phyloP scores from a whole-genome alignment of 2,888 invertebrate species.

The Blera fallax region DNA sequence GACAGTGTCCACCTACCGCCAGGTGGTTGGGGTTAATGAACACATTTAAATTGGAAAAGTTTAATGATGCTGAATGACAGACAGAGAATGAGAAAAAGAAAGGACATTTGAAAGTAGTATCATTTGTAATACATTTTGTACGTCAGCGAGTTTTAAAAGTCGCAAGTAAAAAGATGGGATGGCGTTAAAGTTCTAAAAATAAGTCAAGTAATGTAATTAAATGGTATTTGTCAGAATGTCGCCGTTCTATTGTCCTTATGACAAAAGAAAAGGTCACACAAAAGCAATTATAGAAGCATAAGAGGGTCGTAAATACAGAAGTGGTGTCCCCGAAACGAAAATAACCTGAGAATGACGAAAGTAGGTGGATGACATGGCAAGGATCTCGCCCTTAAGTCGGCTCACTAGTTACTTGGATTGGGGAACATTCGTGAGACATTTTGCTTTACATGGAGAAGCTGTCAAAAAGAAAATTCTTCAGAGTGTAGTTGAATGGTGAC shows the following conservation, averaged over 20 bases:
- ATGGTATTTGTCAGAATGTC: constrained; percentile 24
- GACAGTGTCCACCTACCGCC: constrained; percentile 5
- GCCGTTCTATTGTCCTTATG: constrained; percentile 7
- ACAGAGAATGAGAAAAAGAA: constrained; percentile 8
- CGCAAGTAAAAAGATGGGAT: neutral
- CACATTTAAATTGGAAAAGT: constrained; percentile 71
- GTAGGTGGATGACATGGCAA: neutral
- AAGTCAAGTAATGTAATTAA: constrained; percentile 27
- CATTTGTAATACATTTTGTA: constrained; percentile 47
- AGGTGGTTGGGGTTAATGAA: constrained; percentile 52
- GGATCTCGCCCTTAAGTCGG: neutral
- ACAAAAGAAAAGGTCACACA: constrained; percentile 28
- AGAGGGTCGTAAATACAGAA: constrained; percentile 21
- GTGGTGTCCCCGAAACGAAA: neutral
- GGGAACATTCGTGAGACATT: neutral
- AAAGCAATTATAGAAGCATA: neutral
- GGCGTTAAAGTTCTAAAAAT: constrained; percentile 15
- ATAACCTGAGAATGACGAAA: neutral
- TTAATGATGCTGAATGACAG: constrained; percentile 38
- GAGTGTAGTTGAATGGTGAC: neutral
- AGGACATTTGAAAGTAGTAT: constrained; percentile 4
- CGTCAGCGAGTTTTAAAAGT: constrained; percentile 29
- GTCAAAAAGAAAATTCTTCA: neutral
- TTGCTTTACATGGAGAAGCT: neutral
- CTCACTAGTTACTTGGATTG: neutral